phyloP scores from a whole-genome alignment of 2,797 vertebrate genomes.

The Nyctibius grandis region DNA sequence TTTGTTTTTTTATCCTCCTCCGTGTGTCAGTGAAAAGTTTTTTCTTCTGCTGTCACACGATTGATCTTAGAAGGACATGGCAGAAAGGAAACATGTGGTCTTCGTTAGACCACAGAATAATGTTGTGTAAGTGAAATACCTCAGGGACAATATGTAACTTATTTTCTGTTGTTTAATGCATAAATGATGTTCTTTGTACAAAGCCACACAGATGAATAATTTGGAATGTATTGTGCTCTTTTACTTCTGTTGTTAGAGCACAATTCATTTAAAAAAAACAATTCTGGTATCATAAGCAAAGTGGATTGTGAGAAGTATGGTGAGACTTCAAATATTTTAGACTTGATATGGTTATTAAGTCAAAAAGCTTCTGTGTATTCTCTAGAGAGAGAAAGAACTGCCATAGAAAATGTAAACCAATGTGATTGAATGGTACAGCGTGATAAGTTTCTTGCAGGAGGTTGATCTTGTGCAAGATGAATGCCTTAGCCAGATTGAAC shows the following conservation, averaged over 20 bases:
- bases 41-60: not conserved
- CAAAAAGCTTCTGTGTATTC: not conserved
- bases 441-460: not conserved
- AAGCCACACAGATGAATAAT: not conserved
- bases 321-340: not conserved
- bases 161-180: conserved; percentile 5
- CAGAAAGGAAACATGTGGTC: not conserved
- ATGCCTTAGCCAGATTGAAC: not conserved
- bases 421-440: not conserved
- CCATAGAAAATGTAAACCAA: not conserved
- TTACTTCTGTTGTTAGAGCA: not conserved
- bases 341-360: not conserved
- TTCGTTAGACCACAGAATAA: not conserved
- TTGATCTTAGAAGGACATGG: not conserved
- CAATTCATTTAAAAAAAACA: accelerated
- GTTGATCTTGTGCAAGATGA: not conserved
- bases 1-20: not conserved
- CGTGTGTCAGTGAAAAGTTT: not conserved
- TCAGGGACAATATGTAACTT: not conserved
- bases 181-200: not conserved
- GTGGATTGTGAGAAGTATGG: not conserved
- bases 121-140: conserved; percentile 19
- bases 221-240: not conserved
- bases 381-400: not conserved
- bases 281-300: not conserved